Evolutionary conservation across 2,113 vertebrate species (phyloP).

Genomic region (Gambusia affinis): DNA sequence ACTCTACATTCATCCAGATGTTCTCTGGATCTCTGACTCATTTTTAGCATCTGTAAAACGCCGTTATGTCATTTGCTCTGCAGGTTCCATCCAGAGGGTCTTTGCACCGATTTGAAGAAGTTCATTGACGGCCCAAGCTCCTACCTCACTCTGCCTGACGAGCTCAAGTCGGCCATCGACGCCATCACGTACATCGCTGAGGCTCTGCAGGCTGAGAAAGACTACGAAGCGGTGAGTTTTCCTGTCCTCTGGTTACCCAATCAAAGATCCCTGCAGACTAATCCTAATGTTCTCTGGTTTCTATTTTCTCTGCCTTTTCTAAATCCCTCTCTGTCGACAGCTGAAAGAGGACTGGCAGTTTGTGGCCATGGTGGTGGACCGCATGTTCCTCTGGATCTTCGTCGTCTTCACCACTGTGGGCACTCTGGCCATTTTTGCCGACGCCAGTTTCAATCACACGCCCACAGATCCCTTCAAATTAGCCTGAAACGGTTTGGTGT

Average conservation of each 20-base stretch:
- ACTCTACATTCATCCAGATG: not conserved
- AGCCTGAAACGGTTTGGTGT: slow-evolving; percentile 33
- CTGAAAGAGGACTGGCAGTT: slow-evolving; percentile 86
- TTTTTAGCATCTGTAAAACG: not conserved
- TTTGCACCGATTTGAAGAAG: slow-evolving; percentile 81
- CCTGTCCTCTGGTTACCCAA: not conserved
- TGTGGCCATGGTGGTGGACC: slow-evolving; percentile 85
- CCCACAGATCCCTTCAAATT: slow-evolving; percentile 80
- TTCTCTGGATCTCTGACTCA: not conserved
- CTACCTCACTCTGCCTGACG: slow-evolving; percentile 79
- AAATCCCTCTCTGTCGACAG: slow-evolving; percentile 39
- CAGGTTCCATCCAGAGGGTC: slow-evolving; percentile 83
- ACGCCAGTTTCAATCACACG: slow-evolving; percentile 80
- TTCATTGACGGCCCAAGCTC: slow-evolving; percentile 83
- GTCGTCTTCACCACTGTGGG: slow-evolving; percentile 83
- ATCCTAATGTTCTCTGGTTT: not conserved
- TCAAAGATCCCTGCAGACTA: not conserved
- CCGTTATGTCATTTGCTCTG: not conserved
- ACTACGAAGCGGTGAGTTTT: slow-evolving; percentile 83
- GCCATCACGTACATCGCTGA: slow-evolving; percentile 87
- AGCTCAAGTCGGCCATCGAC: slow-evolving; percentile 84
- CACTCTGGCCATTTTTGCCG: slow-evolving; percentile 79
- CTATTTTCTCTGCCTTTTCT: rapidly evolving
- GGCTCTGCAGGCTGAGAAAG: slow-evolving; percentile 87
- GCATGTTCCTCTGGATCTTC: slow-evolving; percentile 84